A percentile compares a stretch with the other conserved stretches of the same genome.
phyloP scores from a whole-genome alignment of 2,888 invertebrate genomes.

The Thereva nobilitata region DNA sequence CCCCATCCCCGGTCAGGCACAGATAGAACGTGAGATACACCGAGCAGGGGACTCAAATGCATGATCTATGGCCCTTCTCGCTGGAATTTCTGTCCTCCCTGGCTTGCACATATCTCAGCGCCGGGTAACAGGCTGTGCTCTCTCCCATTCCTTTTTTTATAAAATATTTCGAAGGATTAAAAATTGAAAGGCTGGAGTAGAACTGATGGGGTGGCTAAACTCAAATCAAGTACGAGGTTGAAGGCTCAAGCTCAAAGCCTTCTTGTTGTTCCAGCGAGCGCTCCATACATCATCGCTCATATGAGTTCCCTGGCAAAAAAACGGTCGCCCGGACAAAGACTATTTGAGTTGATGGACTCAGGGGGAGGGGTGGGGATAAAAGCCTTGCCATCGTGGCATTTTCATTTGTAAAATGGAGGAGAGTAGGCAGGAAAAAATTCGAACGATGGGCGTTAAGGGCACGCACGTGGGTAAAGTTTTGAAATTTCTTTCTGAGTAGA shows the following conservation, averaged over 20 bases:
- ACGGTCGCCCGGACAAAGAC: slow-evolving; percentile 35
- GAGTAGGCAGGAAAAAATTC: slow-evolving; percentile 26
- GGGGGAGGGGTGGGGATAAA: not conserved
- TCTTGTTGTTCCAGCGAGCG: slow-evolving; percentile 13
- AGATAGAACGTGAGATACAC: slow-evolving; percentile 39
- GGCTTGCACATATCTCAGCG: slow-evolving; percentile 34
- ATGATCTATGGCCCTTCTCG: slow-evolving; percentile 41
- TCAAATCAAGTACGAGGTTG: slow-evolving; percentile 34
- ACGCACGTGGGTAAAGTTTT: too few relatives aligned
- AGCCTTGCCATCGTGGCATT: slow-evolving; percentile 26
- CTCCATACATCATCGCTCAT: slow-evolving; percentile 33
- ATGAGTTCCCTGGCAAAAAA: slow-evolving; percentile 34
- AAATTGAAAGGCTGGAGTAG: slow-evolving; percentile 40
- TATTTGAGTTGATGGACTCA: slow-evolving; percentile 18
- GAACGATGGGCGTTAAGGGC: slow-evolving; percentile 23
- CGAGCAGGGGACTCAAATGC: slow-evolving; percentile 37
- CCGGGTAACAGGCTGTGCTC: slow-evolving; percentile 15
- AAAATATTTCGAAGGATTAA: slow-evolving; percentile 43
- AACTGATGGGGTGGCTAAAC: slow-evolving; percentile 28
- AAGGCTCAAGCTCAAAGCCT: slow-evolving; percentile 35
- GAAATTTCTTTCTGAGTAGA: too few relatives aligned
- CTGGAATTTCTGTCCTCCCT: slow-evolving; percentile 38
- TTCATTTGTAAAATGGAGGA: slow-evolving; percentile 22
- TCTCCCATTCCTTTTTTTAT: slow-evolving; percentile 37
- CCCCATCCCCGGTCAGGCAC: slow-evolving; percentile 30